Conservation (phyloP, 2,888 invertebrate species). For the Dilophus febrilis region DNA sequence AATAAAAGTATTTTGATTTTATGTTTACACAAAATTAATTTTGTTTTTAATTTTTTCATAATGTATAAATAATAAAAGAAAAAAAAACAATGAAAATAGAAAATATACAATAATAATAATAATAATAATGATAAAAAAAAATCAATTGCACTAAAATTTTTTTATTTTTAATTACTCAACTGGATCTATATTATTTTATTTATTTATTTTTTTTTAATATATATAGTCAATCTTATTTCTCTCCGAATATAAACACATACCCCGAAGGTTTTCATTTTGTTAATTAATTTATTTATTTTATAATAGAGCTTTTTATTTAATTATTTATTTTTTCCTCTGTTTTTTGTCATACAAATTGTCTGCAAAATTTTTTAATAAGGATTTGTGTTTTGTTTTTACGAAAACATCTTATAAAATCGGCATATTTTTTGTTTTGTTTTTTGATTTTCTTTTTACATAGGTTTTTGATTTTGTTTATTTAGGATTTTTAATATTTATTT, state of each 20-base stretch:
- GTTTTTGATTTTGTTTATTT: conserved; percentile 23
- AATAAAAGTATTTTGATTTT: too few relatives aligned
- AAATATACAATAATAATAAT: too few relatives aligned
- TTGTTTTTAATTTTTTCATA: not conserved
- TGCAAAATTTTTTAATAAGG: conserved; percentile 1
- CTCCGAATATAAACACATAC: conserved; percentile 43
- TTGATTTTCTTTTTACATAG: conserved; percentile 26
- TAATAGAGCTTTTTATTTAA: not conserved
- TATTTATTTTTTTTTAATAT: conserved; percentile 3
- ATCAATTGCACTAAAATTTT: conserved; percentile 12
- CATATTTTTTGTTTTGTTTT: conserved; percentile 8
- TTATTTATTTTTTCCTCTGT: too few relatives aligned
- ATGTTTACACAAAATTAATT: not conserved
- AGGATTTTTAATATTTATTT: conserved; percentile 11
- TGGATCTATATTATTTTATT: conserved; percentile 15
- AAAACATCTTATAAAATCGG: conserved; percentile 6
- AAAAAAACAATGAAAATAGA: too few relatives aligned
- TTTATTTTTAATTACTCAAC: conserved; percentile 23
- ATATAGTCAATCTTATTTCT: conserved; percentile 45
- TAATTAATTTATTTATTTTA: not conserved
- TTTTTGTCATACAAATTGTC: too few relatives aligned
- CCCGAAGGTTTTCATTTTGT: conserved; percentile 4
- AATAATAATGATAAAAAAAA: conserved; percentile 1
- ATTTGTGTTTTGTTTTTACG: conserved; percentile 2
- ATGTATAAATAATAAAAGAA: too few relatives aligned